Evolutionary conservation across 2,113 vertebrate genomes (phyloP).

Genomic region (Epinephelus cyanopodus): DNA sequence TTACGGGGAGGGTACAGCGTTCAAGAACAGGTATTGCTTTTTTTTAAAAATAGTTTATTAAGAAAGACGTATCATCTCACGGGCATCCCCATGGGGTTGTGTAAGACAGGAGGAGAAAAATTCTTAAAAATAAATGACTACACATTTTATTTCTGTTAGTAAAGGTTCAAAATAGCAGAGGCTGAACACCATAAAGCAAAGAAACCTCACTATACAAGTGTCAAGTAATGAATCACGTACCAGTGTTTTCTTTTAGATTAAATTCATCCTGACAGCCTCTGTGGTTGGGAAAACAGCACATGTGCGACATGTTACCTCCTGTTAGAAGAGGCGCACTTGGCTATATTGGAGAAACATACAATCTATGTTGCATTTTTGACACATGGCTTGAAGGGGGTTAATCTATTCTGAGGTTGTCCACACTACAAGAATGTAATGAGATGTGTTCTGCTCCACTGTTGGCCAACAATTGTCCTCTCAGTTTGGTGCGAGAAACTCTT

Average conservation of each 20-base stretch:
- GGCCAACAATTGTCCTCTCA: not conserved
- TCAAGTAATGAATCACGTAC: not conserved
- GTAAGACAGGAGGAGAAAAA: not conserved
- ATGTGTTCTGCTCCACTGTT: not conserved
- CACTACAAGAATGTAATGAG: not conserved
- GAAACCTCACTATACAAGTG: not conserved
- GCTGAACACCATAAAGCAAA: not conserved
- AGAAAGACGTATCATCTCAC: slow-evolving; percentile 5
- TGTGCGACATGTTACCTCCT: not conserved
- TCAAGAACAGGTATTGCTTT: slow-evolving; percentile 26
- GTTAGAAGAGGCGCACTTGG: not conserved
- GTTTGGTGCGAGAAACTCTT: not conserved
- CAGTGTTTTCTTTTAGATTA: not conserved
- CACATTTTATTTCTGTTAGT: not conserved
- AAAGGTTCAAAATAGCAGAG: slow-evolving; percentile 13
- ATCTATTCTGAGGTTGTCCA: not conserved
- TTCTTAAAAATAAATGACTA: not conserved
- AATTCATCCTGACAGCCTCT: slow-evolving; percentile 20
- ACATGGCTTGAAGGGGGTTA: not conserved
- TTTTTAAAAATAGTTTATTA: slow-evolving; percentile 36
- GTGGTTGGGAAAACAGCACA: not conserved
- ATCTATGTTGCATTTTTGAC: not conserved
- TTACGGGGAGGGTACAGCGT: slow-evolving; percentile 18
- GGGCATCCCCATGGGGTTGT: not conserved
- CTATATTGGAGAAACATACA: not conserved